Evolutionary conservation across 2,888 invertebrate genomes (phyloP), one percentile per base, ranked within the genome.

Genomic region (Folsomia candida): DNA sequence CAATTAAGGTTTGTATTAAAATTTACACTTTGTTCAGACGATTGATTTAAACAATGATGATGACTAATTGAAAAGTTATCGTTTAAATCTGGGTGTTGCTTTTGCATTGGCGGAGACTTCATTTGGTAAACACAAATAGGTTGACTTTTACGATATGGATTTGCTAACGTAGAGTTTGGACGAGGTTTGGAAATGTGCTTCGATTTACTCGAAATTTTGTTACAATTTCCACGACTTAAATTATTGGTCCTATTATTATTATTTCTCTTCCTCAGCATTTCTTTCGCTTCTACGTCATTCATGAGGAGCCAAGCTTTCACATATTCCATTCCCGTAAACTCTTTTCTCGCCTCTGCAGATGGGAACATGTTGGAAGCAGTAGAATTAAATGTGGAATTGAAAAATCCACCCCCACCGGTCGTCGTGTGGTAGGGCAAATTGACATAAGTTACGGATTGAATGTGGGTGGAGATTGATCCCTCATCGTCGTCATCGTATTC

Each of bases 271-370:
- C n/a, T n/a, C 37, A 37, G 14, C 37, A 37, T 37, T 9, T 37
- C 14, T 37, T 37, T 37, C 14, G 37, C 37, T 37, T 4, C 20
- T 20, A 54, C 14, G 28, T 65, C 57, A 28, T 65, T 65, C 54
- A 65, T 51, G 58, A 80, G 71, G 9, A 80, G 72, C 80, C 80
- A 80, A 61, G 80, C 78, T 57, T 74, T 67, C 1, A 80, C 80
- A 28, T 80, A 80, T 47, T 80, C 80, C 25, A 75, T 72, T 61
- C 78, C 76, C 2, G 78, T 80, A 54, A 80, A 80, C 62, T 80
- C 80, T 67, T 80, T 80, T 4, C 76, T 75, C 58, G 68, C 73
- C 25, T 73, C 73, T 28, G 57, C 62, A 6, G 62, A 29, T 18
- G 62, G 26, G 63, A 24, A n/a, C 6, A 51, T 20, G 24, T 11